phyloP scores from a whole-genome alignment of 2,113 vertebrate species.

The Oreocharis arfaki region DNA sequence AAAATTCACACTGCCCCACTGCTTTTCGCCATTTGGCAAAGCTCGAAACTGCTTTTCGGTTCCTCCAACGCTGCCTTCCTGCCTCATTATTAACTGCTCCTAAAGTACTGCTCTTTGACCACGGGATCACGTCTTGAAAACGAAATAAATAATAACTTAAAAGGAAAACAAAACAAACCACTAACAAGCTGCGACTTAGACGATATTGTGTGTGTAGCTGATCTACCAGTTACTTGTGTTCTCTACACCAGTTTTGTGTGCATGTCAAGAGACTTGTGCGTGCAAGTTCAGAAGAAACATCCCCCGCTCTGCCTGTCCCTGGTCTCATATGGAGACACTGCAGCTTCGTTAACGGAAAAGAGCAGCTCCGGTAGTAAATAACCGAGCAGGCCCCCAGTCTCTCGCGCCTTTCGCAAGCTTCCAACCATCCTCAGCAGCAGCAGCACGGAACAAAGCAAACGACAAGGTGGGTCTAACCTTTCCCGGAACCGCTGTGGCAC shows the following conservation, averaged over 20 bases:
- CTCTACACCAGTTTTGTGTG: not conserved
- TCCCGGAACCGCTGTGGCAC: not conserved
- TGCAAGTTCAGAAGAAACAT: not conserved
- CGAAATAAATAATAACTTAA: not conserved
- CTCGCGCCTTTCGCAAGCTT: too few relatives aligned
- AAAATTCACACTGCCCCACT: not conserved
- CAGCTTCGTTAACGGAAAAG: not conserved
- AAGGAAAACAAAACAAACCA: not conserved
- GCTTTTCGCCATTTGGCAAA: not conserved
- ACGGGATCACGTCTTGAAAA: not conserved
- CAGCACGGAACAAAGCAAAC: not conserved
- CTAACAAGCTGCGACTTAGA: not conserved
- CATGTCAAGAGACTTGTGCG: rapidly evolving
- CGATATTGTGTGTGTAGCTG: not conserved
- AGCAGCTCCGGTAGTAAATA: not conserved
- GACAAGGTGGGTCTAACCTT: not conserved
- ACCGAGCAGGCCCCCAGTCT: not conserved
- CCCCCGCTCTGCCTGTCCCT: not conserved
- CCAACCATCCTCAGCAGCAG: not conserved
- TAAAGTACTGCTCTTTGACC: not conserved
- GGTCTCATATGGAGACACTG: not conserved
- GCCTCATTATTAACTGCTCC: not conserved
- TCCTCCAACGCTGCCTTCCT: not conserved
- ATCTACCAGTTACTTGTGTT: not conserved
- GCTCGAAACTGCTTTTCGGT: not conserved